Evolutionary conservation across 2,113 vertebrate genomes (phyloP), one percentile per base, ranked within the genome.

Genomic region (Trochalopteron elliotii): DNA sequence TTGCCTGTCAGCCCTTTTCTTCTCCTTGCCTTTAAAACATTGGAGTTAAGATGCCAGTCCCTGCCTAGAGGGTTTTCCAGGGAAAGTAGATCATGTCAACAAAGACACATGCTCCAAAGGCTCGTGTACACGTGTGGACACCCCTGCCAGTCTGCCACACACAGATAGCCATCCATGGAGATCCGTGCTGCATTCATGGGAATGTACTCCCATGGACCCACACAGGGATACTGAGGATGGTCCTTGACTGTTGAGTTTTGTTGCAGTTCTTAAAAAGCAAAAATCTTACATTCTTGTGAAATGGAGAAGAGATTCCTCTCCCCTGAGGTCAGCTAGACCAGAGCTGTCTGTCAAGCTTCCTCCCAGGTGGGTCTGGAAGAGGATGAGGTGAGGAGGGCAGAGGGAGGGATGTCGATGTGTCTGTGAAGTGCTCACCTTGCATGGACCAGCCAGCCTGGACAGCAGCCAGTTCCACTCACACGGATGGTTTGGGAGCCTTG

Each of bases 111-210:
- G n/a, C 71, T 69, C 61, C 40, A 8, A 14, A 52, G 2, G 10
- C 31, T 72, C 0, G 0, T 10, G 53, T 23, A 20, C 47, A 22
- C 0, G 0, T 3, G 8, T 45, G 72, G 45, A 16, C 52, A 18
- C 4, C 39, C 44, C 35, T 70, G 47, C 14, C 1, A 9, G 22
- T 47, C 30, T 86, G 53, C 25, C 45, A 52, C 53, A 35, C 10
- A 1, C 3, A 13, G 22, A 12, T 82, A 19, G 39, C 30, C 33
- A 3, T 39, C 60, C 2, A 0, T 30, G 86, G 40, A 33, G 39
- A 18, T 52, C 56, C n/a, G 1, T 37, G 31, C 56, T 80, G 40
- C 18, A 14, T 16, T 18, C 24, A 0, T 25, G 35, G 52, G 20
- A 65, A 50, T 21, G 21, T 8, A 1, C 37, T 55, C 1, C 0